These are phyloP conservation scores for Aegotheles bennettii DNA, from an alignment of 2,113 vertebrate genomes.

Conservation along the genomic window DNA sequence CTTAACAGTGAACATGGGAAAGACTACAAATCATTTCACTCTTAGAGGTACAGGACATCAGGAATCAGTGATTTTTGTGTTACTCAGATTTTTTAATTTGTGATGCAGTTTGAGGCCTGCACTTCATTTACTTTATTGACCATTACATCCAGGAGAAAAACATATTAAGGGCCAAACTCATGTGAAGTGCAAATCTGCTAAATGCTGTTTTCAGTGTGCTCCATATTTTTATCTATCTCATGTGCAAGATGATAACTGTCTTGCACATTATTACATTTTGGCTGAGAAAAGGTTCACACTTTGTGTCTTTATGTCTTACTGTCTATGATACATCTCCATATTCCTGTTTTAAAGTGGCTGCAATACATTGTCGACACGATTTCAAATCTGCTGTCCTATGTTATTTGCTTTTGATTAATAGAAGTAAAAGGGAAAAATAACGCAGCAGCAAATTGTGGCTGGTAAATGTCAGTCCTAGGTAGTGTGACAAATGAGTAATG, in stretches of 20 bases:
- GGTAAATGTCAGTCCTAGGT: background rate
- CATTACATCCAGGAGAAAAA: background rate
- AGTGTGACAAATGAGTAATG: background rate
- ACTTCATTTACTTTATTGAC: background rate
- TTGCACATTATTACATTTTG: background rate
- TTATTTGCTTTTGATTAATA: background rate
- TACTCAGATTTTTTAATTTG: background rate
- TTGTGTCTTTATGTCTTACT: background rate
- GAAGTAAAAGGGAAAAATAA: background rate
- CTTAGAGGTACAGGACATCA: background rate
- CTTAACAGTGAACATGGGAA: background rate
- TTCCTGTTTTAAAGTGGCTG: background rate
- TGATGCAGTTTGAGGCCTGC: background rate
- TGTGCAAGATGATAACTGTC: background rate
- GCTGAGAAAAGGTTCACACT: background rate
- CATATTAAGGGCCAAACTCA: background rate
- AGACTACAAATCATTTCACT: background rate
- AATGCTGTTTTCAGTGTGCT: background rate
- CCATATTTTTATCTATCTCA: background rate
- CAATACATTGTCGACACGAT: accelerated
- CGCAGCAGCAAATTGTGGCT: background rate
- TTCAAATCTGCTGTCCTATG: background rate
- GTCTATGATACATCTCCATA: background rate
- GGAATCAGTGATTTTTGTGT: background rate
- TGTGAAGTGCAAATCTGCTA: background rate